Evolutionary conservation across 2,797 vertebrate species (phyloP).

Genomic region (Sylvia borin): DNA sequence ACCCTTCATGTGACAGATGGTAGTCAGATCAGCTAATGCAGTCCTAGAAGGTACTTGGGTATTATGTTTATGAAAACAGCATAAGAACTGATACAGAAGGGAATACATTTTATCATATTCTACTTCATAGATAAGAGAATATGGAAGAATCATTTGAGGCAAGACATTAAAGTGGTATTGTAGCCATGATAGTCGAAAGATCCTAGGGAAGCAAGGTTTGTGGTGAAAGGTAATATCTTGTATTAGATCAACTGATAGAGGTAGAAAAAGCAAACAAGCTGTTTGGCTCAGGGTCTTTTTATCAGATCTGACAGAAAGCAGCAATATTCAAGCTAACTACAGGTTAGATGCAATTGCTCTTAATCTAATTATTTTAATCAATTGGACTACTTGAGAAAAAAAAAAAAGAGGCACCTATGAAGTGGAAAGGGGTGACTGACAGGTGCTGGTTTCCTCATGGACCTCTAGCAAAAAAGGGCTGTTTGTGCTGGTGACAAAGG

Average conservation of each 20-base stretch:
- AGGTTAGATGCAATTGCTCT: conserved; percentile 37
- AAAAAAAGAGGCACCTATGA: background rate
- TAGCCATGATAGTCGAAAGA: background rate
- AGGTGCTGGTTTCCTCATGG: background rate
- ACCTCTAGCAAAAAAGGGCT: background rate
- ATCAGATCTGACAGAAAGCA: conserved; percentile 50
- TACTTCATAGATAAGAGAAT: conserved; percentile 25
- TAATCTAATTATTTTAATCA: conserved; percentile 55
- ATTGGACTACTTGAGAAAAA: background rate
- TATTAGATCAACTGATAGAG: conserved; percentile 49
- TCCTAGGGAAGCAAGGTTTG: conserved; percentile 11
- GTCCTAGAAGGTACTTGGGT: background rate
- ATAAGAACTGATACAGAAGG: background rate
- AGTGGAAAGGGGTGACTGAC: background rate
- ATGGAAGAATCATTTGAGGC: background rate
- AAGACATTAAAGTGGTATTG: background rate
- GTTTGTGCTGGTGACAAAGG: conserved; percentile 14
- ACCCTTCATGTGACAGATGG: background rate
- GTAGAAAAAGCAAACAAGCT: conserved; percentile 39
- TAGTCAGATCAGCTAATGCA: background rate
- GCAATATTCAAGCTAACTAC: conserved; percentile 40
- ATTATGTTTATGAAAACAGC: background rate
- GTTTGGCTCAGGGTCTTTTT: conserved; percentile 8
- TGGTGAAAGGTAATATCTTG: conserved; percentile 38
- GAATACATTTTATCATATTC: conserved; percentile 13